Base-by-base conservation (phyloP, 2,113 vertebrate species). In the Paradisaea rubra region DNA sequence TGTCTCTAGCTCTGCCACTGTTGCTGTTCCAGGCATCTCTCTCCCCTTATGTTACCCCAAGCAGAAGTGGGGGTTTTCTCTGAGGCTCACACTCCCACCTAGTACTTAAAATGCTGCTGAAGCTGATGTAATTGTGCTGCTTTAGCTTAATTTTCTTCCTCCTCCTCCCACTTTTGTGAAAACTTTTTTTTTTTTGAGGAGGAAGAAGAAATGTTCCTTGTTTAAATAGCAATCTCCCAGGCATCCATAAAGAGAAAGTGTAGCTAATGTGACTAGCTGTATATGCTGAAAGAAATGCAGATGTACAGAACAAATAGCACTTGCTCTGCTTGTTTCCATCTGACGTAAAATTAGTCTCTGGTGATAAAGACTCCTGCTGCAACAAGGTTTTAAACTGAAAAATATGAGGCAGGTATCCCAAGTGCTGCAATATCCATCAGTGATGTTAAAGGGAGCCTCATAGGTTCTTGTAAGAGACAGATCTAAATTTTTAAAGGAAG, bases 81-180 rank as follows among this genome's bases (percentile, higher is more conserved):
- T 4, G 1, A 66, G 63, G 65, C 73, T 80, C 60, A 80, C 45
- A 23, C 68, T 89, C 85, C 87, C 81, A 90, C 87, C 28, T 70
- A 21, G 45, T 44, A 30, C 53, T 91, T 56, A 56, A 37, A 92
- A 86, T 2, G 2, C 80, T 94, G 61, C 66, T 56, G 64, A 88
- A 60, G 60, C 59, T 83, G 64, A 77, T 84, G 63, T 87, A 82
- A 77, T 69, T 59, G 56, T 80, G 60, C 76, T 83, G 53, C 64
- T 83, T 88, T 86, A 83, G 60, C 49, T 86, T 68, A n/a, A 11
- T 91, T 83, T 94, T 89, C 42, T 83, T 89, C 77, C 68, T 96
- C 17, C 66, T 88, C 72, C 82, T 88, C 85, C 71, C 54, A 47
- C 85, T 86, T 87, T 16, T 23, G 35, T 90, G 72, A 92, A 82